These are phyloP conservation scores for Sphyrna mokarran DNA, from an alignment of 2,113 vertebrate species.

Conservation along the genomic window DNA sequence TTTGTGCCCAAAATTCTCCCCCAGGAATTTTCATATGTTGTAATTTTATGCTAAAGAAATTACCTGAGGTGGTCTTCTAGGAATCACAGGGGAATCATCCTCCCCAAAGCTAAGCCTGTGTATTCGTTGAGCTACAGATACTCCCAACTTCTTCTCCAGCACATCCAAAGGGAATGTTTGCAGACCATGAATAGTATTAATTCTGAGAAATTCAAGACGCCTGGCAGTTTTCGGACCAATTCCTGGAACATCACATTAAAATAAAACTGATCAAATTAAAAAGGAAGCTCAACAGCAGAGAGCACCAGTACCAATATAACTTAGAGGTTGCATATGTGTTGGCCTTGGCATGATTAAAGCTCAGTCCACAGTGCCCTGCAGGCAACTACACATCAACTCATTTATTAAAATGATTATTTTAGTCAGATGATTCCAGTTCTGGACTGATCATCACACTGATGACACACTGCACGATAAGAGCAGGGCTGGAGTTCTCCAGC, in stretches of 20 bases:
- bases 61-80: conserved; percentile 79
- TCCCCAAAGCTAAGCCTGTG: conserved; percentile 69
- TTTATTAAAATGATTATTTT: not conserved
- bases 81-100: conserved; percentile 67
- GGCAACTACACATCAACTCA: not conserved
- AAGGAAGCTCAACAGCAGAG: not conserved
- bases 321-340: not conserved
- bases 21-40: not conserved
- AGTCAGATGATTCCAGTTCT: not conserved
- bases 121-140: conserved; percentile 58
- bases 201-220: conserved; percentile 63
- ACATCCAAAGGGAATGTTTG: conserved; percentile 56
- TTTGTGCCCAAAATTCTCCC: not conserved
- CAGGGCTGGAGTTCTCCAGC: not conserved
- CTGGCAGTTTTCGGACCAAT: conserved; percentile 71
- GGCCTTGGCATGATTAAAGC: not conserved
- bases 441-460: not conserved
- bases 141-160: conserved; percentile 67
- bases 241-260: conserved; percentile 51
- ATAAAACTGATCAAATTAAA: not conserved
- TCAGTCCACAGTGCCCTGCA: not conserved
- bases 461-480: too few relatives aligned
- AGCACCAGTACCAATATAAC: not conserved
- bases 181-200: conserved; percentile 60
- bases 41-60: not conserved